These are phyloP conservation scores for Tetramorium alpestre DNA, from an alignment of 1,140 invertebrate species.

Conservation along the genomic window DNA sequence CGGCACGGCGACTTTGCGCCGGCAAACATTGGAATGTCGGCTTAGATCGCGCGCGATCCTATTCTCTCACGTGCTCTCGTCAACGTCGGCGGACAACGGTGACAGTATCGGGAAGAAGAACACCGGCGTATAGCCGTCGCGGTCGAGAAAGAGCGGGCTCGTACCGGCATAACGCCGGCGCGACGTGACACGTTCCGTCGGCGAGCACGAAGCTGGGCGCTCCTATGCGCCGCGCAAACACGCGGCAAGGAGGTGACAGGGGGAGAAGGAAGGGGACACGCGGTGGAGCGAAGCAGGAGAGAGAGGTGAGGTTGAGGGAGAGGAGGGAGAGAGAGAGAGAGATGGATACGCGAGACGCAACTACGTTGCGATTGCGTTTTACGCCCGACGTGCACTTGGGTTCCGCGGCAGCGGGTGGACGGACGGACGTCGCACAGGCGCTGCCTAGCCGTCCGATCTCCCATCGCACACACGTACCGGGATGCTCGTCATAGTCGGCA, in stretches of 20 bases:
- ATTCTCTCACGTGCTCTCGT: neutral
- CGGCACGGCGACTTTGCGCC: neutral
- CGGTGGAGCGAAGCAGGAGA: neutral
- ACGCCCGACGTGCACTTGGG: conserved; percentile 2
- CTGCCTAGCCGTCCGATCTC: too few species aligned
- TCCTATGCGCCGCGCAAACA: conserved; percentile 9
- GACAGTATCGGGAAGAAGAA: neutral
- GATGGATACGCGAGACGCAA: conserved; percentile 22
- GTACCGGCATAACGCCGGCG: conserved; percentile 2
- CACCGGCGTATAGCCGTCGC: neutral
- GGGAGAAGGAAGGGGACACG: neutral
- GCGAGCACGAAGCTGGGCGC: conserved; percentile 26
- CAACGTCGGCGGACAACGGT: neutral
- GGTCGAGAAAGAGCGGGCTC: neutral
- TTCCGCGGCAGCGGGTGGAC: neutral
- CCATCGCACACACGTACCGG: conserved; percentile 64
- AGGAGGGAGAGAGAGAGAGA: neutral
- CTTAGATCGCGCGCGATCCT: neutral
- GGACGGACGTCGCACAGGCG: neutral
- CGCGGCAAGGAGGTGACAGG: neutral
- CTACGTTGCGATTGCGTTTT: conserved; percentile 29
- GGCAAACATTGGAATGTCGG: neutral
- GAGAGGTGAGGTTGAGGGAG: neutral
- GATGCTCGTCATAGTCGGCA: conserved; percentile 79
- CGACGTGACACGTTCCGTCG: conserved; percentile 10